Percentiles rank a stretch among this genome's conserved stretches.
phyloP scores from a whole-genome alignment of 2,797 vertebrate genomes.

The Saguinus oedipus region DNA sequence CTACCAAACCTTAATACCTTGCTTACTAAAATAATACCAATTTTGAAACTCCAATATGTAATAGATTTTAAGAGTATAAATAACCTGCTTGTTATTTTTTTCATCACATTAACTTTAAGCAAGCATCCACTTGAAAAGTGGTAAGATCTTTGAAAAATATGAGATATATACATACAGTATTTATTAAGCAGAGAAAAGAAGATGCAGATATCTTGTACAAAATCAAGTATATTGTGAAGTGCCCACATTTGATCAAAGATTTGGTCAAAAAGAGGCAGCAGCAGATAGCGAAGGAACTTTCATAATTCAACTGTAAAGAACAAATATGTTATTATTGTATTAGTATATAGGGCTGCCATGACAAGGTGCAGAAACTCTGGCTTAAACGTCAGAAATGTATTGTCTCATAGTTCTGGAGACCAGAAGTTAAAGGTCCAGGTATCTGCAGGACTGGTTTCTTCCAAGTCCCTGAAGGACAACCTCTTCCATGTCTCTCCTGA shows the following conservation, averaged over 20 bases:
- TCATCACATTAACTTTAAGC: not conserved
- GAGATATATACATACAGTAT: not conserved
- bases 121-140: not conserved
- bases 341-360: not conserved
- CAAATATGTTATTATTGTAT: not conserved
- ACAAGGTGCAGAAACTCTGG: no score
- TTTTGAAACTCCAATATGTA: not conserved
- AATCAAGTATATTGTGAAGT: not conserved
- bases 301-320: not conserved
- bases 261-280: not conserved
- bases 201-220: not conserved
- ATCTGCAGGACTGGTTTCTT: not conserved
- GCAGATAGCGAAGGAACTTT: not conserved
- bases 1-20: not conserved
- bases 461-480: not conserved
- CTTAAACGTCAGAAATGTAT: not conserved
- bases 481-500: accelerated
- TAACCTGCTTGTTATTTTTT: not conserved
- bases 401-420: not conserved
- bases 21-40: not conserved
- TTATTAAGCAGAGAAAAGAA: not conserved
- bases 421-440: not conserved
- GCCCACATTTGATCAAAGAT: not conserved
- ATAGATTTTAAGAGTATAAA: not conserved
- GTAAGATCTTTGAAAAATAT: not conserved